Base-by-base conservation (phyloP, 2,888 invertebrate species). In the Flexamia atlantica region DNA sequence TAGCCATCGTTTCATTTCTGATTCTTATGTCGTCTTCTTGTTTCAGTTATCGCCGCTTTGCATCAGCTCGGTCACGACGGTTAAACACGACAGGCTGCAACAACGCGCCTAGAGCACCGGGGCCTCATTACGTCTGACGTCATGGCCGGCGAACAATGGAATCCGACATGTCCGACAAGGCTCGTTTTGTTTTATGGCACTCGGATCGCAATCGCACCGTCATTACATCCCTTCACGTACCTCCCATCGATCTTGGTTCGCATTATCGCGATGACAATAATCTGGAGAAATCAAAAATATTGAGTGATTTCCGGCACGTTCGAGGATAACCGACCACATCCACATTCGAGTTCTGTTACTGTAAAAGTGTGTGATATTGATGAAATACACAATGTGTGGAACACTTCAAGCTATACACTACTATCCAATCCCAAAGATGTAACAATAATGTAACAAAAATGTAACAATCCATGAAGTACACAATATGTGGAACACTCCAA, bases 1-100 rank as follows among this genome's bases (percentile, higher is more conserved):
- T 32, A 28, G 72, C 83, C 82, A 20, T 53, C 83, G 83, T 72
- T 83, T 83, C 72, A 83, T 83, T 64, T 70, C 70, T 70, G 40
- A 70, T 70, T 40, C 70, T 70, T n/a, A 40, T 40, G 70, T 40
- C 70, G 23, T 70, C 40, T 32, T 70, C 40, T 70, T 70, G 70
- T 70, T 70, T 40, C 70, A 40, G 20, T 23, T 40, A 70, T 40
- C 70, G 40, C 70, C 68, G 68, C 30, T 32, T 68, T 68, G 68
- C 68, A 68, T 68, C 68, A 68, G 68, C 36, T 28, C 68, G 20
- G 42, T 42, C 36, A 72, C 72, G 42, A 36, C 40, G 36, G 72
- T 53, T 57, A 28, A 64, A 64, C 64, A 64, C 64, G 64, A 64
- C 30, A 14, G 23, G 20, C 3, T 23, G 5, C 20, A 17, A 5